Percentiles rank a stretch among this genome's conserved stretches.
Evolutionary conservation across 2,113 vertebrate genomes (phyloP).

Genomic region (Telmatochromis sp.): DNA sequence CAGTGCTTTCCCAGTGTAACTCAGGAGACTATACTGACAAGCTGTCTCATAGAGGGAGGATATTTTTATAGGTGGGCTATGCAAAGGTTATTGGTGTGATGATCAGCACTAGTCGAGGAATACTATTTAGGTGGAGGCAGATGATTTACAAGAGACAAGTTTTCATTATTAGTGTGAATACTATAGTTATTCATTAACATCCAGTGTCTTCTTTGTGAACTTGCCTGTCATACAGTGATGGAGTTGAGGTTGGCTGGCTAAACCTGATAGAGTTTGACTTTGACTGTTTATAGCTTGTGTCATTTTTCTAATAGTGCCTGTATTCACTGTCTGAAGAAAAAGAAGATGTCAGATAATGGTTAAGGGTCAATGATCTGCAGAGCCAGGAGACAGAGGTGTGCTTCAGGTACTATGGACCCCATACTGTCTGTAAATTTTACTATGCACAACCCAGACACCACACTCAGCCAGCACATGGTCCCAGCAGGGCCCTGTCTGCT

Average conservation of each 20-base stretch:
- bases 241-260: background rate
- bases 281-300: background rate
- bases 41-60: background rate
- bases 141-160: background rate
- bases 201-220: background rate
- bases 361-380: background rate
- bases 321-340: background rate
- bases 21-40: background rate
- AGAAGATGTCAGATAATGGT: background rate
- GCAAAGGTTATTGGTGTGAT: background rate
- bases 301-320: background rate
- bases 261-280: background rate
- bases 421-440: background rate
- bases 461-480: constrained; percentile 8
- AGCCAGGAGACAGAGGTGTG: background rate
- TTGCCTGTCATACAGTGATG: background rate
- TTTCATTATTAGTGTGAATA: background rate
- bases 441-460: constrained; percentile 1
- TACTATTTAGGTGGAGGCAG: background rate
- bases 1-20: background rate
- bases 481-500: background rate
- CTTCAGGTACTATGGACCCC: background rate
- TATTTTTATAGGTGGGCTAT: background rate
- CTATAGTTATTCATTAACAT: background rate
- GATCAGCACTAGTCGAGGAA: background rate